Evolutionary conservation across 2,888 invertebrate species (phyloP), one percentile per base, ranked within the genome.

Genomic region (Parascotia fuliginaria): DNA sequence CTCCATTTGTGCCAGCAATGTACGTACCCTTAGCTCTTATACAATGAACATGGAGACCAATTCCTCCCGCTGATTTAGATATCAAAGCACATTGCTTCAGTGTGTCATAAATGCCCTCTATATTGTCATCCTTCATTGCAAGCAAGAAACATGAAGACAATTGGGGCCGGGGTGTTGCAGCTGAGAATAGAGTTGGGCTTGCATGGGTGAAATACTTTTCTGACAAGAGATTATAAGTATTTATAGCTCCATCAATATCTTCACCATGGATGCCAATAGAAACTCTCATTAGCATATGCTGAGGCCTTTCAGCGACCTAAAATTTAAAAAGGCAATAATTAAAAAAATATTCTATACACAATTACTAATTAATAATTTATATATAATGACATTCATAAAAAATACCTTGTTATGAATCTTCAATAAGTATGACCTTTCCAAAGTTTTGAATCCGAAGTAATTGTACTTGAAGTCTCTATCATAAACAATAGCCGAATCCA

Each of bases 371-470:
- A 19, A 3, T 5, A 19, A 3, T 19, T 3, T 19, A 19, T 19
- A 19, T 19, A 24, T 7, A 24, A 24, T 1, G 19, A 19, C 19
- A 3, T 19, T 24, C 6, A 15, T 22, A 40, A 47, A n/a, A 19
- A 12, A 32, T 77, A 90, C 92, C 94, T 97, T 97, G 0, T 96
- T 96, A 80, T 97, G 94, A 42, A 98, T 97, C 89, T 97, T 98
- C 49, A 99, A 87, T 60, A 99, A 91, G 84, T 99, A 99, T 0
- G 99, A 98, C 36, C 98, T 94, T 78, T 99, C 99, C 44, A 99
- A 89, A 0, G 99, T 99, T 93, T 99, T 99, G 79, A 99, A 99
- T n/a, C 99, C 99, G 93, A 99, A 99, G 82, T 98, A 99, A 79
- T 98, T 98, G 88, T 99, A 99, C 52, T 95, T 96, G 84, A 97